Conservation (phyloP, 2,888 invertebrate genomes). For the Parnassius glacialis region DNA sequence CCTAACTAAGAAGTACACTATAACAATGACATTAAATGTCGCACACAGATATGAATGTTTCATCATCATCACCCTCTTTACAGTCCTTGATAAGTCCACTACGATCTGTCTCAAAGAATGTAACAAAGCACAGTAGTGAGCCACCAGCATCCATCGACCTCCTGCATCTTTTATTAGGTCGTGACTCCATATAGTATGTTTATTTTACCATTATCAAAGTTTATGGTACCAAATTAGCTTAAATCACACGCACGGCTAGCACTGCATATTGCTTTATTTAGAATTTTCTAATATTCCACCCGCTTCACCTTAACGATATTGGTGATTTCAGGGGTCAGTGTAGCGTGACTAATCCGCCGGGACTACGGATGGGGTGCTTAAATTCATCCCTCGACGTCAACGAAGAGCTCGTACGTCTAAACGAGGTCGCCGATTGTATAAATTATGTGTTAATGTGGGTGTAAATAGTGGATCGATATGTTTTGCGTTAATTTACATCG, state of each 20-base stretch:
- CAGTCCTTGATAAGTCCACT: too few species aligned
- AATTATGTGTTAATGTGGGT: slow-evolving; percentile 23
- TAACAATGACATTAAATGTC: too few species aligned
- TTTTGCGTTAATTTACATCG: neutral
- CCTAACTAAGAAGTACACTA: too few species aligned
- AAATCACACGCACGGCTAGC: slow-evolving; percentile 62
- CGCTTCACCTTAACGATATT: slow-evolving; percentile 50
- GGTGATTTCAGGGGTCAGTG: slow-evolving; percentile 50
- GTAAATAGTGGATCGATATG: slow-evolving; percentile 10
- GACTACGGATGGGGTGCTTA: slow-evolving; percentile 53
- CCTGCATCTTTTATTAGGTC: too few species aligned
- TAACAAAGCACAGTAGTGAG: too few species aligned
- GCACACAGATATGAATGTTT: too few species aligned
- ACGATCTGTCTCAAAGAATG: too few species aligned
- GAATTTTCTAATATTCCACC: slow-evolving; percentile 57
- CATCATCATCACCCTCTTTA: too few species aligned
- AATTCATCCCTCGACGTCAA: slow-evolving; percentile 34
- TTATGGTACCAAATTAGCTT: slow-evolving; percentile 28
- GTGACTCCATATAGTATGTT: too few species aligned
- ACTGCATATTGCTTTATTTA: slow-evolving; percentile 64
- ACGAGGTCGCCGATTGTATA: slow-evolving; percentile 25
- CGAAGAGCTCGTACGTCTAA: slow-evolving; percentile 8
- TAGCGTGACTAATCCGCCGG: slow-evolving; percentile 63
- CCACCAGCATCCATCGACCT: neutral
- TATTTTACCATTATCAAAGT: slow-evolving; percentile 6